Percentiles rank a stretch among this genome's conserved stretches.
Conservation (phyloP, 2,888 invertebrate genomes). For the Exocentrus adspersus region DNA sequence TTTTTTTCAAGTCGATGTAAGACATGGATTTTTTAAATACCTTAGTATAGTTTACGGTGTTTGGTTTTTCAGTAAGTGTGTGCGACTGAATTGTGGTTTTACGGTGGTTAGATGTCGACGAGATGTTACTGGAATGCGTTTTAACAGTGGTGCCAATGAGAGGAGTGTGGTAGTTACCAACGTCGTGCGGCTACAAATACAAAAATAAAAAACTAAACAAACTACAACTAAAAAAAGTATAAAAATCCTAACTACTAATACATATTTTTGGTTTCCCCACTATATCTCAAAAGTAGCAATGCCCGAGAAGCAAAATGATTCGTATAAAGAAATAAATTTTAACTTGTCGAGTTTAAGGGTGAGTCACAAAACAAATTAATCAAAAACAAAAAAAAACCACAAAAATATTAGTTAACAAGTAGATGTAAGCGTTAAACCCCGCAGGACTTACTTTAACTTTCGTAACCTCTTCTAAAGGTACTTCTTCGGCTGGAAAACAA, state of each 20-base stretch:
- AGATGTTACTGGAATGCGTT: constrained; percentile 28
- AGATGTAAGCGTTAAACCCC: constrained; percentile 5
- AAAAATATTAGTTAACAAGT: constrained; percentile 36
- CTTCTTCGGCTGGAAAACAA: constrained; percentile 45
- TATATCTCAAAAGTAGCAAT: too few relatives aligned
- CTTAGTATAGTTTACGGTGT: constrained; percentile 26
- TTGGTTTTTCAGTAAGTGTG: constrained; percentile 30
- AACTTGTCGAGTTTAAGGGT: constrained; percentile 21
- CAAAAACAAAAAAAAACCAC: constrained; percentile 32
- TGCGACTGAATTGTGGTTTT: constrained; percentile 34
- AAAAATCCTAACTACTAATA: too few relatives aligned
- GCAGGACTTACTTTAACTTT: constrained; percentile 52
- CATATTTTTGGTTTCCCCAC: too few relatives aligned
- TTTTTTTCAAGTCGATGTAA: constrained; percentile 58
- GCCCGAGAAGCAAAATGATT: too few relatives aligned
- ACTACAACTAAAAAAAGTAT: constrained; percentile 41
- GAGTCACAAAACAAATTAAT: constrained; percentile 36
- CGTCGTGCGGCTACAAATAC: constrained; percentile 61
- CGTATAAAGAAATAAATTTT: neutral
- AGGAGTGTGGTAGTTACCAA: constrained; percentile 49
- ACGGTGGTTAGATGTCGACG: constrained; percentile 16
- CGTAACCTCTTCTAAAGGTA: constrained; percentile 45
- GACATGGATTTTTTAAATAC: constrained; percentile 55
- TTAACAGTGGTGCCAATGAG: constrained; percentile 55
- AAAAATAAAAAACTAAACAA: constrained; percentile 53